Conservation (phyloP, 2,113 vertebrate genomes). For the Vidua macroura region DNA sequence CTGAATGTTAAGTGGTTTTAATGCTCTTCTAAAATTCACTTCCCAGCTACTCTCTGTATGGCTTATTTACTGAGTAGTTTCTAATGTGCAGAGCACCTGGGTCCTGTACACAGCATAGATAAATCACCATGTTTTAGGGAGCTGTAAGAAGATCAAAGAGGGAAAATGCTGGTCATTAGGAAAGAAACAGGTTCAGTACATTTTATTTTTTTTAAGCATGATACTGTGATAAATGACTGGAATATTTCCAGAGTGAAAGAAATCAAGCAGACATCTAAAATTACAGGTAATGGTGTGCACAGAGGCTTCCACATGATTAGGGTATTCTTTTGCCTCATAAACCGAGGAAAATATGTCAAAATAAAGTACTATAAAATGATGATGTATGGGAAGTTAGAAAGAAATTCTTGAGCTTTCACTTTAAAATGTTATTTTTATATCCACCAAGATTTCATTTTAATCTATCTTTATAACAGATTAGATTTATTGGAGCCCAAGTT, state of each 20-base stretch:
- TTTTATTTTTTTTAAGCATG: conserved; percentile 65
- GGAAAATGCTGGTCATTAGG: conserved; percentile 19
- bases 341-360: conserved; percentile 58
- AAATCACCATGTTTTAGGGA: conserved; percentile 40
- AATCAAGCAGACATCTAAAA: conserved; percentile 50
- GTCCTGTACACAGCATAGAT: not conserved
- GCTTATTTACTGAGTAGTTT: conserved; percentile 39
- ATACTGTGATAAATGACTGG: conserved; percentile 52
- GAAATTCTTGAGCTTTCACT: conserved; percentile 48
- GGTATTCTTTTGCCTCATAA: conserved; percentile 66
- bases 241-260: conserved; percentile 49
- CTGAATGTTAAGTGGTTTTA: conserved; percentile 41
- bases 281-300: conserved; percentile 59
- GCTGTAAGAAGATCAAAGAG: conserved; percentile 40
- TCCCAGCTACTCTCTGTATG: not conserved
- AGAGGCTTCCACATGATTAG: conserved; percentile 49
- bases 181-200: conserved; percentile 49
- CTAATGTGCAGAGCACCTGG: conserved; percentile 26
- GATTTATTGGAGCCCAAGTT: conserved; percentile 21
- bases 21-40: conserved; percentile 28
- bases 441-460: conserved; percentile 55
- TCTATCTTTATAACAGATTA: conserved; percentile 31
- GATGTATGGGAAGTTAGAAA: conserved; percentile 52
- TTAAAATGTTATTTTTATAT: conserved; percentile 66
- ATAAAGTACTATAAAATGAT: conserved; percentile 49